Conservation (phyloP, 2,113 vertebrate genomes). For the Xiphias gladius region DNA sequence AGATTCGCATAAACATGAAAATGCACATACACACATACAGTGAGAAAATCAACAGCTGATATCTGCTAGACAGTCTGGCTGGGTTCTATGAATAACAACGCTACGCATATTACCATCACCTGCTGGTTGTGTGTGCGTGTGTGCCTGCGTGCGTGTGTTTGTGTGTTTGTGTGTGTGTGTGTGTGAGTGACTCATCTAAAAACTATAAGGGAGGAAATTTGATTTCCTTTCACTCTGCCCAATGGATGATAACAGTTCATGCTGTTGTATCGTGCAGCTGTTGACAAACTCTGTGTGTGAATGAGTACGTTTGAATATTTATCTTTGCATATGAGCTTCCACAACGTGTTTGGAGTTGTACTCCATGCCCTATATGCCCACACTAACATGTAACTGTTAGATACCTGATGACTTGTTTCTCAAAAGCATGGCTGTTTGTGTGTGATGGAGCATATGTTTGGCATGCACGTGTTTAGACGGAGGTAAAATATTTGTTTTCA, state of each 20-base stretch:
- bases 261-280: constrained; percentile 70
- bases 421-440: neutral
- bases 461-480: neutral
- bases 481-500: neutral
- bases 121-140: constrained; percentile 27
- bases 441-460: constrained; percentile 11
- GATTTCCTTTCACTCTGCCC: constrained; percentile 65
- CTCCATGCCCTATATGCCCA: neutral
- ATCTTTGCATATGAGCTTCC: neutral
- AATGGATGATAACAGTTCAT: constrained; percentile 54
- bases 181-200: constrained; percentile 55
- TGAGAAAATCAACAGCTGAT: constrained; percentile 71
- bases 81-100: constrained; percentile 31
- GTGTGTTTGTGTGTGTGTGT: constrained; percentile 20
- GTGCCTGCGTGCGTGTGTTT: constrained; percentile 15
- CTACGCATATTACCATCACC: constrained; percentile 35
- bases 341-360: neutral
- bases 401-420: neutral
- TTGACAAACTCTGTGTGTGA: constrained; percentile 47
- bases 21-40: constrained; percentile 26
- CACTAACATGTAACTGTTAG: neutral
- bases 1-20: constrained; percentile 1
- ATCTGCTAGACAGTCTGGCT: constrained; percentile 54
- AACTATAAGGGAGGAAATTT: constrained; percentile 61
- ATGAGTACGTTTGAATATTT: constrained; percentile 23